Evolutionary conservation across 2,888 invertebrate species (phyloP).

Genomic region (Eupithecia vulgata): DNA sequence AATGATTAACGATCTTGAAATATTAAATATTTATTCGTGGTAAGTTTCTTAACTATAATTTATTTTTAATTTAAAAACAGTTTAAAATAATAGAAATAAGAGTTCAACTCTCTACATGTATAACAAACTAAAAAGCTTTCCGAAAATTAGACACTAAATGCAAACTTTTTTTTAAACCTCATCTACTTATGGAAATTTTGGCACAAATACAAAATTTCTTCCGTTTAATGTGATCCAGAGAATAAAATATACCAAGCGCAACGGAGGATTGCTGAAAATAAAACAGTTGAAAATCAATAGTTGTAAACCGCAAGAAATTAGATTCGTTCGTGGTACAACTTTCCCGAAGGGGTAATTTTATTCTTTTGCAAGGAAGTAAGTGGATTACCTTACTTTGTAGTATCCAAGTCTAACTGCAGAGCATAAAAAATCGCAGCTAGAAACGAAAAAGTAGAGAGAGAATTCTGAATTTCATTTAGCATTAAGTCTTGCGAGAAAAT

Average conservation of each 20-base stretch:
- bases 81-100: background rate
- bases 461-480: background rate
- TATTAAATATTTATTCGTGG: background rate
- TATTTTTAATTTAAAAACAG: background rate
- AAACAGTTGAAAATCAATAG: slow-evolving; percentile 40
- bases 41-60: background rate
- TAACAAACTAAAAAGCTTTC: background rate
- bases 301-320: slow-evolving; percentile 54
- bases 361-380: slow-evolving; percentile 44
- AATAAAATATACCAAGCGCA: slow-evolving; percentile 32
- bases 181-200: slow-evolving; percentile 50
- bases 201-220: slow-evolving; percentile 47
- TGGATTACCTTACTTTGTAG: background rate
- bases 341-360: slow-evolving; percentile 49
- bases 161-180: slow-evolving; percentile 25
- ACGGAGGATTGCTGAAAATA: slow-evolving; percentile 26
- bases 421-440: slow-evolving; percentile 47
- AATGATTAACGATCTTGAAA: background rate
- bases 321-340: slow-evolving; percentile 51
- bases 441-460: slow-evolving; percentile 28
- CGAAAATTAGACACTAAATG: background rate
- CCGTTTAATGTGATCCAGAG: slow-evolving; percentile 39
- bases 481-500: no score
- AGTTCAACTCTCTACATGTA: background rate
- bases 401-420: background rate